phyloP scores from a whole-genome alignment of 2,888 invertebrate genomes.

The Orthosia gothica region DNA sequence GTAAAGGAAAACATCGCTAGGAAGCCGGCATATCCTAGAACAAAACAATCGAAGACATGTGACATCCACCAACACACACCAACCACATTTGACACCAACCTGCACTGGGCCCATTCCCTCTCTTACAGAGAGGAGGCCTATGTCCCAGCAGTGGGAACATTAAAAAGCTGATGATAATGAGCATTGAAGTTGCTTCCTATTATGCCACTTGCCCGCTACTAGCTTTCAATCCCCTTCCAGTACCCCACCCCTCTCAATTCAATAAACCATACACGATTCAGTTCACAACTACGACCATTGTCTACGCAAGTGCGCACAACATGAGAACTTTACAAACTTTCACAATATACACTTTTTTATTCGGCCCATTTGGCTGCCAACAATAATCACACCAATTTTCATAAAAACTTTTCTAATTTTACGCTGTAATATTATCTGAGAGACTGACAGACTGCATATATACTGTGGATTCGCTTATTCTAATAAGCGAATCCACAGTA shows the following conservation, averaged over 20 bases:
- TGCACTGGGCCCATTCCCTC: no score
- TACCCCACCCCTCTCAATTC: neutral
- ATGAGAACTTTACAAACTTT: constrained; percentile 35
- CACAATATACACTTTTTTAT: constrained; percentile 38
- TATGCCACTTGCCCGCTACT: neutral
- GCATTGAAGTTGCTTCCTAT: no score
- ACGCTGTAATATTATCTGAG: neutral
- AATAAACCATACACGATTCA: constrained; percentile 44
- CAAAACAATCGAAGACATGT: no score
- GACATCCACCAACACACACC: no score
- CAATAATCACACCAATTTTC: constrained; percentile 23
- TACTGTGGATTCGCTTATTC: neutral
- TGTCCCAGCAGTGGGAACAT: no score
- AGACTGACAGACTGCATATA: no score
- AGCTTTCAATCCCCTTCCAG: neutral
- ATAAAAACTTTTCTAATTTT: constrained; percentile 28
- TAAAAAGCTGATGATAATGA: no score
- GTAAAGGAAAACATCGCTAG: no score
- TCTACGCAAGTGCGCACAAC: constrained; percentile 18
- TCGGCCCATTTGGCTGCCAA: constrained; percentile 31
- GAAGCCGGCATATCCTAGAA: no score
- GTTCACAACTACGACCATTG: constrained; percentile 24
- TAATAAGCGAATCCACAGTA: no score
- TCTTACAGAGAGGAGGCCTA: no score
- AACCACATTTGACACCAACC: no score